Base-by-base conservation (phyloP, 2,113 vertebrate species). In the Hydropotes inermis region DNA sequence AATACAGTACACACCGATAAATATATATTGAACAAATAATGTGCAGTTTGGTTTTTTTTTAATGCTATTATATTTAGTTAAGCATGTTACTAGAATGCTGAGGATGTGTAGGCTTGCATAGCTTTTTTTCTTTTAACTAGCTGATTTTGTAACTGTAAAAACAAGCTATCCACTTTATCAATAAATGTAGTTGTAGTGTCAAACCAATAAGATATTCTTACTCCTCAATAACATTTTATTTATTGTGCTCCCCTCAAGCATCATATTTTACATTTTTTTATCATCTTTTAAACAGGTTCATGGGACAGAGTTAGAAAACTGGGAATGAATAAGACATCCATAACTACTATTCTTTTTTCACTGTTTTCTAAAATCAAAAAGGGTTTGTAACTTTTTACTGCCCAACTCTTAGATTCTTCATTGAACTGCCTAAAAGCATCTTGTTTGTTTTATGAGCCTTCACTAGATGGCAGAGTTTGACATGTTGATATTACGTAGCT, bases 221-320 rank as follows among this genome's bases (percentile, higher is more conserved):
- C 86, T 95, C 88, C 97, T 97, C 97, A 70, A 47, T 97, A 97
- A 95, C 96, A 96, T 97, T 97, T 92, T 97, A 93, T 97, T 97
- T 96, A 98, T 97, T 98, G 93, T 97, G 86, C 91, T 79, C 79
- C 95, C 94, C 84, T 94, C 83, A 88, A 93, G 28, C 97, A 98
- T 97, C 91, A 78, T 98, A 98, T 98, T 98, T 99, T 98, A 98
- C 98, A 98, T 98, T 98, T 98, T 98, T 98, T 98, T 98, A 98
- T 99, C 98, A 91, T 99, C 98, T 99, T 98, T 99, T 98, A 98
- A 99, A 99, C 99, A 99, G 99, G 99, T 99, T 99, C 99, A 98
- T 99, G 98, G 98, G 98, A 99, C 99, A 99, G 98, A 99, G 98
- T 99, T 99, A 99, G 98, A 99, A 98, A 99, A 98, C 98, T 98